phyloP scores from a whole-genome alignment of 2,113 vertebrate species.

The Psilopogon haemacephalus region DNA sequence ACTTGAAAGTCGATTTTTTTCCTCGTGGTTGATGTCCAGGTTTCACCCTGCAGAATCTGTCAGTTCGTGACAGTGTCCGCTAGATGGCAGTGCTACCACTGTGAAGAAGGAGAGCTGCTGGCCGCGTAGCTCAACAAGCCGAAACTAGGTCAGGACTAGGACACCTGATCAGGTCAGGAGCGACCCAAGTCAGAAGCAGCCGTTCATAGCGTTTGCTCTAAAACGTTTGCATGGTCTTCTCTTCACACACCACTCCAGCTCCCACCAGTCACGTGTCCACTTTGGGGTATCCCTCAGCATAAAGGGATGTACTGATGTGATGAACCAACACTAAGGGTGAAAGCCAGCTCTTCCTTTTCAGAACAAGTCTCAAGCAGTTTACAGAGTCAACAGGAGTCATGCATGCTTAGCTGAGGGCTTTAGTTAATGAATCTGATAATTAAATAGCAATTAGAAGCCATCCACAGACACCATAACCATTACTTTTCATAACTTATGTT shows the following conservation, averaged over 20 bases:
- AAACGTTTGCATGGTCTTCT: background rate
- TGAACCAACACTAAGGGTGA: background rate
- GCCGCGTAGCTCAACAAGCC: fast-evolving
- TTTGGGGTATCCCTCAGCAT: background rate
- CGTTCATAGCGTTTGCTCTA: background rate
- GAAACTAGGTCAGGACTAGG: background rate
- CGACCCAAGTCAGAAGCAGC: background rate
- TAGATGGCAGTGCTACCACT: slow-evolving; percentile 71
- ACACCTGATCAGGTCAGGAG: background rate
- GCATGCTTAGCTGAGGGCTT: background rate
- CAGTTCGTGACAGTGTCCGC: slow-evolving; percentile 26
- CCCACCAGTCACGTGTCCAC: background rate
- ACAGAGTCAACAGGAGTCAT: background rate
- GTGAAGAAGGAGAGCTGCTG: background rate
- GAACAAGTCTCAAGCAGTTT: background rate
- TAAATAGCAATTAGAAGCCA: background rate
- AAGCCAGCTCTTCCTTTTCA: background rate
- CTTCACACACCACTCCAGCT: background rate
- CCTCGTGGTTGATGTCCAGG: background rate
- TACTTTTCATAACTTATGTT: background rate
- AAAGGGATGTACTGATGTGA: background rate
- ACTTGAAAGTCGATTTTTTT: background rate
- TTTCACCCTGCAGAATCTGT: background rate
- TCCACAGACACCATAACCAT: background rate
- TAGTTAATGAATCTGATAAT: background rate